phyloP scores from a whole-genome alignment of 2,888 invertebrate species.

The Drosophila eohydei region DNA sequence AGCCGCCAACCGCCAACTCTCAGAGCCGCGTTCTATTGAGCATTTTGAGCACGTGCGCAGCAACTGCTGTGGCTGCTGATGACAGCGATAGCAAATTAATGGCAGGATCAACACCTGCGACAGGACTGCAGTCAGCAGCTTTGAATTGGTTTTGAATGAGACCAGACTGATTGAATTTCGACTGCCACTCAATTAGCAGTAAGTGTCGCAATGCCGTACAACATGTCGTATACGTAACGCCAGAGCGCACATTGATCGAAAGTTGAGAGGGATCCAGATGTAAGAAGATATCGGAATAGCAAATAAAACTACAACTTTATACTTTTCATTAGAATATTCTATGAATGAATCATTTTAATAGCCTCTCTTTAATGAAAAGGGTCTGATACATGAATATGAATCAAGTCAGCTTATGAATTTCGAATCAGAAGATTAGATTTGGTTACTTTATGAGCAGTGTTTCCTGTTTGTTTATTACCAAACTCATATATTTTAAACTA shows the following conservation, averaged over 20 bases:
- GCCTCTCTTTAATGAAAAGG: no score
- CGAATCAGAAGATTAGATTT: no score
- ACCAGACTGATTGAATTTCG: conserved; percentile 61
- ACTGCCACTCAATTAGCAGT: conserved; percentile 69
- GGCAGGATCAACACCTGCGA: conserved; percentile 69
- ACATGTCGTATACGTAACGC: background rate
- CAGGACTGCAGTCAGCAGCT: conserved; percentile 66
- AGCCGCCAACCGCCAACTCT: background rate
- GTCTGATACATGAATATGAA: no score
- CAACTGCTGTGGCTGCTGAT: conserved; percentile 44
- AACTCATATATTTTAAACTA: no score
- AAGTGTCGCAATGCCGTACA: conserved; percentile 18
- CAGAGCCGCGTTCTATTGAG: conserved; percentile 33
- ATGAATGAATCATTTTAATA: no score
- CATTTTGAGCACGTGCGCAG: conserved; percentile 55
- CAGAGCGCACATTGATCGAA: background rate
- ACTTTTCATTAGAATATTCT: no score
- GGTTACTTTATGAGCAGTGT: no score
- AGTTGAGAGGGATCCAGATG: no score
- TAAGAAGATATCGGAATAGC: no score
- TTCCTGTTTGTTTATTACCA: no score
- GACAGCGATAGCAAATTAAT: conserved; percentile 75
- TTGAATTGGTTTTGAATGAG: conserved; percentile 60
- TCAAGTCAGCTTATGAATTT: no score
- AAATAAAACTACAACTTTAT: no score